These are phyloP conservation scores for Odocoileus hemionus DNA, from an alignment of 2,113 vertebrate genomes.

Conservation along the genomic window DNA sequence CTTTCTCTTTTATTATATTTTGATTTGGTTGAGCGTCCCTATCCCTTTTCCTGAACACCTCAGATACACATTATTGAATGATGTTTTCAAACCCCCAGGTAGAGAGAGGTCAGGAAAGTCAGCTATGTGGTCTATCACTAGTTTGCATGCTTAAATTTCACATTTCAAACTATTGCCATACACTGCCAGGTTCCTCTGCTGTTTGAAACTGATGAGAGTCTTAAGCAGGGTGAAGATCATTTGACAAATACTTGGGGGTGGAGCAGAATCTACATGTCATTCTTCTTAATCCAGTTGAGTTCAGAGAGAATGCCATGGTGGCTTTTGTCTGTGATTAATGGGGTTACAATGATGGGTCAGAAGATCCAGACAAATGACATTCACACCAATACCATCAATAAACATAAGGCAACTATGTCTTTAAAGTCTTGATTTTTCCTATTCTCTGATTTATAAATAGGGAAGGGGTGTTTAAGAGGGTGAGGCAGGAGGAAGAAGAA, in stretches of 20 bases:
- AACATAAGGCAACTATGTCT: neutral
- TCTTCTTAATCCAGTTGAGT: neutral
- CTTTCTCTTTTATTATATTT: neutral
- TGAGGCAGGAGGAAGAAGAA: neutral
- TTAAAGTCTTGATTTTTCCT: constrained; percentile 1
- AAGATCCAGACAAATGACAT: neutral
- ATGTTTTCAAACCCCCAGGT: neutral
- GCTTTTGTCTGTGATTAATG: neutral
- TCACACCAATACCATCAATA: neutral
- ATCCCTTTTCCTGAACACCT: neutral
- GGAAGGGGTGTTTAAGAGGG: neutral
- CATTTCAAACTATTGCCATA: neutral
- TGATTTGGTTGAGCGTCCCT: neutral
- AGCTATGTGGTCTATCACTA: neutral
- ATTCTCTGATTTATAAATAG: neutral
- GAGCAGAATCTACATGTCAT: neutral
- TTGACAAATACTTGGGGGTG: neutral
- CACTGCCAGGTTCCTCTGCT: neutral
- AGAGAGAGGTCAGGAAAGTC: neutral
- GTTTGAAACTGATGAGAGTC: neutral
- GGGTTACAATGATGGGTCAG: neutral
- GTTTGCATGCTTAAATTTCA: neutral
- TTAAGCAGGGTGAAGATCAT: neutral
- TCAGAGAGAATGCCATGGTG: neutral
- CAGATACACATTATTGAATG: neutral